Percentiles rank a stretch among this genome's conserved stretches.
These are phyloP conservation scores for Sarcophaga carnaria DNA, from an alignment of 2,888 invertebrate species.

Conservation along the genomic window DNA sequence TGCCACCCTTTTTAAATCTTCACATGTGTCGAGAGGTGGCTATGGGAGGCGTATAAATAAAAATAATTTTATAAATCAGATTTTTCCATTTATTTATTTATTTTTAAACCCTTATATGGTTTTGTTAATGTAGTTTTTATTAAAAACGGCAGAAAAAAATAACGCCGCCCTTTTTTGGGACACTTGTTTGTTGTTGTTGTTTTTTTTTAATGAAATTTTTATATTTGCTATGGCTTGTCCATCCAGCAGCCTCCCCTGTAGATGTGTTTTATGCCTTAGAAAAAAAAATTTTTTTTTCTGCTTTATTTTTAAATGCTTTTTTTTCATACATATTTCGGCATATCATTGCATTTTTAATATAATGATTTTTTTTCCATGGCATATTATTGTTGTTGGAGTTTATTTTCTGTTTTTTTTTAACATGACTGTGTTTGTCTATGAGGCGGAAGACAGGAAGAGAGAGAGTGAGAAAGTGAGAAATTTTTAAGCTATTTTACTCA, in stretches of 20 bases:
- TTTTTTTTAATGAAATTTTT: slow-evolving; percentile 54
- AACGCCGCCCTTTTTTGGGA: slow-evolving; percentile 79
- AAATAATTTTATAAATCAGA: slow-evolving; percentile 50
- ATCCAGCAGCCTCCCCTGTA: slow-evolving; percentile 34
- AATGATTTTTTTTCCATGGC: slow-evolving; percentile 54
- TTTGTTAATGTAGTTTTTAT: slow-evolving; percentile 68
- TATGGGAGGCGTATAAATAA: not conserved
- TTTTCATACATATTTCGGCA: slow-evolving; percentile 60
- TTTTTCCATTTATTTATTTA: too few relatives aligned
- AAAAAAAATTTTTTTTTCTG: slow-evolving; percentile 40
- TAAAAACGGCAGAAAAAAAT: slow-evolving; percentile 25
- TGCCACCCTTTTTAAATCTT: slow-evolving; percentile 76
- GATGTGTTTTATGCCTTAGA: slow-evolving; percentile 47
- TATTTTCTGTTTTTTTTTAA: slow-evolving; percentile 40
- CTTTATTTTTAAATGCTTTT: slow-evolving; percentile 18
- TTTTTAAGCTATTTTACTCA: slow-evolving; percentile 53
- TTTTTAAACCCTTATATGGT: slow-evolving; percentile 58
- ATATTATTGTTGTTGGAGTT: slow-evolving; percentile 21
- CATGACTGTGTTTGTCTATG: slow-evolving; percentile 43
- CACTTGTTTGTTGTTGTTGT: slow-evolving; percentile 68
- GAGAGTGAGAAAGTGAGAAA: too few relatives aligned
- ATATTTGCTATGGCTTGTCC: slow-evolving; percentile 18
- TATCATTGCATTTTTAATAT: slow-evolving; percentile 78
- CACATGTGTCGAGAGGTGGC: slow-evolving; percentile 70
- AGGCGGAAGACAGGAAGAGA: not conserved